These are phyloP conservation scores for Lethrus apterus DNA, from an alignment of 1,140 invertebrate genomes.

Conservation along the genomic window DNA sequence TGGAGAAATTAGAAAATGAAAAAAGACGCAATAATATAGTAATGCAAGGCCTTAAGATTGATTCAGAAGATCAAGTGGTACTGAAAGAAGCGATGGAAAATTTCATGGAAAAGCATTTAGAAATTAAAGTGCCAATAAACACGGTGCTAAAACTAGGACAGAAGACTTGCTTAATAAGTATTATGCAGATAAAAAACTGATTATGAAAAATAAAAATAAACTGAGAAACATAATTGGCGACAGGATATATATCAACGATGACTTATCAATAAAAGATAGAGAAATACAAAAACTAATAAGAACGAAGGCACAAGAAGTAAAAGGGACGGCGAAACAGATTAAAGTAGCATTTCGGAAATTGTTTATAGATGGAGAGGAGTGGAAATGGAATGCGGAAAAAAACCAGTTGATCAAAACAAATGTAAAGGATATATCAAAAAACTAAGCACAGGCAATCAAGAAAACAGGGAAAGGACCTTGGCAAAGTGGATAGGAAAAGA, in stretches of 20 bases:
- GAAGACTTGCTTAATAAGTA: not conserved
- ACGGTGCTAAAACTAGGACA: conserved; percentile 11
- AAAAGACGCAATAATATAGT: not conserved
- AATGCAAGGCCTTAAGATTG: not conserved
- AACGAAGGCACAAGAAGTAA: not conserved
- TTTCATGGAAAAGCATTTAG: conserved; percentile 1
- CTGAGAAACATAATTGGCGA: not conserved
- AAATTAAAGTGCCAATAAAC: conserved; percentile 11
- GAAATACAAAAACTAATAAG: not conserved
- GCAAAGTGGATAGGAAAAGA: not conserved
- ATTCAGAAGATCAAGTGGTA: not conserved
- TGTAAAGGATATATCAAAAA: conserved; percentile 2
- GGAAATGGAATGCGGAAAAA: not conserved
- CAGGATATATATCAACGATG: not conserved
- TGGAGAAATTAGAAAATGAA: not conserved
- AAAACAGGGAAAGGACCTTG: not conserved
- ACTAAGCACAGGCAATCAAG: not conserved
- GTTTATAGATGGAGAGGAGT: not conserved
- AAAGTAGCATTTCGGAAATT: not conserved
- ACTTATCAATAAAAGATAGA: conserved; percentile 1
- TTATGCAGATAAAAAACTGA: not conserved
- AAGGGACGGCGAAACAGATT: not conserved
- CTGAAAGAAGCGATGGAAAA: not conserved
- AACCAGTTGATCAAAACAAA: not conserved
- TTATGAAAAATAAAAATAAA: conserved; percentile 2